Percentiles rank a stretch among this genome's conserved stretches.
Evolutionary conservation across 2,113 vertebrate genomes (phyloP).

Genomic region (Lathamus discolor): DNA sequence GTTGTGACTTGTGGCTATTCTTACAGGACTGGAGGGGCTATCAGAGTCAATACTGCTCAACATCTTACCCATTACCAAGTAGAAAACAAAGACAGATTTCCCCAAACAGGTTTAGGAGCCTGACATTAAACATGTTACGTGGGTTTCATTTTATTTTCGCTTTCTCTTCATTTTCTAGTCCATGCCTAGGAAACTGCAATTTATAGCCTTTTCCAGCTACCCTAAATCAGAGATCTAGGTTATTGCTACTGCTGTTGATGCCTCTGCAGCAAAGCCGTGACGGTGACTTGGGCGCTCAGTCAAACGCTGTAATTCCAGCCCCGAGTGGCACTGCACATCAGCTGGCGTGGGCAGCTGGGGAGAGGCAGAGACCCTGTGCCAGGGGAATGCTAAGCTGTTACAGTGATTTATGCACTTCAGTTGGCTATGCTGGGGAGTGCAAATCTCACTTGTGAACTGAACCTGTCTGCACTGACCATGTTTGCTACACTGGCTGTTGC

Average conservation of each 20-base stretch:
- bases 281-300: background rate
- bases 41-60: background rate
- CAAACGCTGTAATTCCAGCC: background rate
- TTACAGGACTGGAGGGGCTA: background rate
- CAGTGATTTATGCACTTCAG: background rate
- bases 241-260: background rate
- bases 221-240: background rate
- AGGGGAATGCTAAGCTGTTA: conserved; percentile 25
- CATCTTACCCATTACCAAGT: background rate
- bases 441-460: background rate
- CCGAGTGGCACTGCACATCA: background rate
- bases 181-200: background rate
- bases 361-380: background rate
- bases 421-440: background rate
- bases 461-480: accelerated
- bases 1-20: background rate
- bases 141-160: background rate
- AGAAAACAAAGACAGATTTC: background rate
- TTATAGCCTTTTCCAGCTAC: background rate
- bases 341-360: background rate
- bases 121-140: background rate
- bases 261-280: background rate
- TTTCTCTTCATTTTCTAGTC: background rate
- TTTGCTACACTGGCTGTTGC: background rate
- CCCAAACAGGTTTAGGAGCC: background rate